Evolutionary conservation across 2,888 invertebrate species (phyloP).

Genomic region (Exephanes ischioxanthus): DNA sequence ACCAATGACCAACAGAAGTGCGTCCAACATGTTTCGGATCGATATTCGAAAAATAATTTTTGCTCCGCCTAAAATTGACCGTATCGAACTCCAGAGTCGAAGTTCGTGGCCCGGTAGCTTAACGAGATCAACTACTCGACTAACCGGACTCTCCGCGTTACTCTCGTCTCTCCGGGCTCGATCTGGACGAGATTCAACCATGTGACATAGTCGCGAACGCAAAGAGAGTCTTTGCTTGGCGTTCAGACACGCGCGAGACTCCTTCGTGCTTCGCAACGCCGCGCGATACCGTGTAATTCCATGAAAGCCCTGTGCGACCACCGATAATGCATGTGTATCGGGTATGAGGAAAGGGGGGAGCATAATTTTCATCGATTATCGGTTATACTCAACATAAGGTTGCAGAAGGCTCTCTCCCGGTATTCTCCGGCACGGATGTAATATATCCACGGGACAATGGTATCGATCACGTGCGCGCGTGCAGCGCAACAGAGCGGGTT

Average conservation of each 20-base stretch:
- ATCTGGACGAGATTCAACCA: slow-evolving; percentile 39
- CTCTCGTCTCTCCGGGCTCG: slow-evolving; percentile 3
- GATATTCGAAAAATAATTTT: neutral
- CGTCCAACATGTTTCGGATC: neutral
- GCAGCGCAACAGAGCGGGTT: slow-evolving; percentile 13
- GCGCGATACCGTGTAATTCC: neutral
- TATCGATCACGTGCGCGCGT: slow-evolving; percentile 35
- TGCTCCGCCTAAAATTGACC: slow-evolving; percentile 1
- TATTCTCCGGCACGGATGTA: slow-evolving; percentile 10
- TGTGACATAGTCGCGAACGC: slow-evolving; percentile 22
- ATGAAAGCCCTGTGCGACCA: neutral
- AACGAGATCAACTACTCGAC: slow-evolving; percentile 64
- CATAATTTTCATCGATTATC: slow-evolving; percentile 41
- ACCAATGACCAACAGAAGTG: neutral
- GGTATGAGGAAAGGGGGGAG: neutral
- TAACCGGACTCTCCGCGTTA: slow-evolving; percentile 26
- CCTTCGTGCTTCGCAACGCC: neutral
- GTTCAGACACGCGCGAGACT: neutral
- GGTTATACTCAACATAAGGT: slow-evolving; percentile 7
- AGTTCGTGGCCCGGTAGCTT: slow-evolving; percentile 64
- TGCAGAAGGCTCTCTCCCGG: slow-evolving; percentile 6
- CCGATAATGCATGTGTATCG: slow-evolving; percentile 10
- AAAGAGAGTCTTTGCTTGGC: slow-evolving; percentile 2
- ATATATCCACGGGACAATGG: slow-evolving; percentile 38
- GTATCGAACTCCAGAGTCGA: slow-evolving; percentile 40